phyloP scores from a whole-genome alignment of 2,888 invertebrate genomes.

The Eumacrocentrus americanus region DNA sequence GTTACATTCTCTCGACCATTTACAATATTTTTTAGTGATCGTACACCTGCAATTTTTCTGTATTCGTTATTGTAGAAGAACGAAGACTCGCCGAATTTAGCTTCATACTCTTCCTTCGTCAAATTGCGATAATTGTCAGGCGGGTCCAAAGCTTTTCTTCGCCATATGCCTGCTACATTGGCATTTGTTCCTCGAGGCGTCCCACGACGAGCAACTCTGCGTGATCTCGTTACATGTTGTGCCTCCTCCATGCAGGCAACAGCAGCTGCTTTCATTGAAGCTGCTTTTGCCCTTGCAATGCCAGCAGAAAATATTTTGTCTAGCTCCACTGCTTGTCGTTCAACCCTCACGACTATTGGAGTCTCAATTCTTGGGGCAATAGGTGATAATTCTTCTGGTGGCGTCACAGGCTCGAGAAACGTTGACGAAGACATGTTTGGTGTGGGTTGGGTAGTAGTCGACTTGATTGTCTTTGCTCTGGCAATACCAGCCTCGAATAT shows the following conservation, averaged over 20 bases:
- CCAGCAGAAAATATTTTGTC: constrained; percentile 52
- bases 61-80: constrained; percentile 28
- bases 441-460: neutral
- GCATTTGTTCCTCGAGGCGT: neutral
- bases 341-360: constrained; percentile 29
- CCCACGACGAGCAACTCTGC: neutral
- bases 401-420: neutral
- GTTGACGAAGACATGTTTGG: neutral
- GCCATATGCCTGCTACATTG: constrained; percentile 7
- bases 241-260: constrained; percentile 13
- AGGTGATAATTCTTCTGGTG: neutral
- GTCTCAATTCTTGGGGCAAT: constrained; percentile 1
- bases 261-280: constrained; percentile 24
- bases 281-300: constrained; percentile 46
- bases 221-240: neutral
- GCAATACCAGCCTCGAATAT: constrained; percentile 45
- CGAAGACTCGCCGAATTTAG: constrained; percentile 44
- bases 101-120: constrained; percentile 59
- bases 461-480: constrained; percentile 18
- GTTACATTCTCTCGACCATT: constrained; percentile 4
- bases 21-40: constrained; percentile 16
- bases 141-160: constrained; percentile 45
- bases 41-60: constrained; percentile 16
- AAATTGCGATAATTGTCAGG: constrained; percentile 52
- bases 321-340: constrained; percentile 37